These are phyloP conservation scores for Simalia tracyae DNA, from an alignment of 2,797 vertebrate species.

Conservation along the genomic window DNA sequence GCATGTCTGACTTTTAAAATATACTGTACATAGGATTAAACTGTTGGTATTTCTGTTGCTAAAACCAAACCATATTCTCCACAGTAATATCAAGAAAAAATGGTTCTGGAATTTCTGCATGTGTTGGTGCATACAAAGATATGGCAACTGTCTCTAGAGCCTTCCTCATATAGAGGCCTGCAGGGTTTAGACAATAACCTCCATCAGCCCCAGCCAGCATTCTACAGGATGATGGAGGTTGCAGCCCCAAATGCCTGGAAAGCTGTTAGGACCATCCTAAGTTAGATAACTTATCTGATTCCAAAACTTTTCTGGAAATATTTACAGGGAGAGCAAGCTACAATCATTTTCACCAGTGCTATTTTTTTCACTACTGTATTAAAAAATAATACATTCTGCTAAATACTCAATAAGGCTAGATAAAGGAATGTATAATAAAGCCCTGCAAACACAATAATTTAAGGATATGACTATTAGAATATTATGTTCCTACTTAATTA, in stretches of 20 bases:
- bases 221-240: not conserved
- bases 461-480: not conserved
- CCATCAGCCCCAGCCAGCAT: not conserved
- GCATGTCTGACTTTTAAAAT: not conserved
- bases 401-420: no score
- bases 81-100: not conserved
- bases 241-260: not conserved
- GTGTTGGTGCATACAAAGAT: not conserved
- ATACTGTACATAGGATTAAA: not conserved
- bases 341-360: not conserved
- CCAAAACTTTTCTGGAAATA: not conserved
- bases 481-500: constrained; percentile 1
- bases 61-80: not conserved
- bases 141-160: not conserved
- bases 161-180: not conserved
- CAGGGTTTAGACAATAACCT: not conserved
- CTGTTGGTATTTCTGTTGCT: not conserved
- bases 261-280: not conserved
- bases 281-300: not conserved
- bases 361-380: not conserved
- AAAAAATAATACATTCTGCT: not conserved
- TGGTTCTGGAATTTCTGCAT: no score
- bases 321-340: constrained; percentile 10
- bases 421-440: not conserved
- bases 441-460: not conserved